A percentile compares a stretch with the other conserved stretches of the same genome.
Conservation (phyloP, 2,888 invertebrate genomes). For the Amphiduros pacificus region DNA sequence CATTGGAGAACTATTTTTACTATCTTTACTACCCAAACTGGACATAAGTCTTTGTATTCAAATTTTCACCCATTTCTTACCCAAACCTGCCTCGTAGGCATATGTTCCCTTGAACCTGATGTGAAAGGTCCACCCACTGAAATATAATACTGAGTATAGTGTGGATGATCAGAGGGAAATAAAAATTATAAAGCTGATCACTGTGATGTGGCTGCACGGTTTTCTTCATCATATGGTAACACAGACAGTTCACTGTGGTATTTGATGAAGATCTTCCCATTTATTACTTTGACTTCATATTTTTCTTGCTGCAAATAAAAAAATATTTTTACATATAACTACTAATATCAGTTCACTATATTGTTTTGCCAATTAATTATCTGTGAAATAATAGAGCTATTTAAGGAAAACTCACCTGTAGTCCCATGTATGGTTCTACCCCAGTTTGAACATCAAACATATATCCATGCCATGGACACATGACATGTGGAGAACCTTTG, state of each 20-base stretch:
- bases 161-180: no score
- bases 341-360: background rate
- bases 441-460: constrained; percentile 39
- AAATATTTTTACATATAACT: background rate
- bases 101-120: no score
- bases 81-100: no score
- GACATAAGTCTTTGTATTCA: no score
- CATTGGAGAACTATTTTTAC: no score
- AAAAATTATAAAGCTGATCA: no score
- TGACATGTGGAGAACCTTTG: constrained; percentile 42
- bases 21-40: no score
- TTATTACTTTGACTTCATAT: background rate
- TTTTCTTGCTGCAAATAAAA: constrained; percentile 8
- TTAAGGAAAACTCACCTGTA: background rate
- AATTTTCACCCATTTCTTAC: no score
- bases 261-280: constrained; percentile 1
- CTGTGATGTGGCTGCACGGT: no score
- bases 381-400: background rate
- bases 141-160: no score
- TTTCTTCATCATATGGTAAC: constrained; percentile 3
- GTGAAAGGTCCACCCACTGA: no score
- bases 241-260: constrained; percentile 4
- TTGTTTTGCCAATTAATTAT: background rate
- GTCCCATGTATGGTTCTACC: constrained; percentile 11
- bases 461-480: constrained; percentile 55